Evolutionary conservation across 2,113 vertebrate genomes (phyloP), one percentile per base, ranked within the genome.

Genomic region (Pomatorhinus ruficollis): DNA sequence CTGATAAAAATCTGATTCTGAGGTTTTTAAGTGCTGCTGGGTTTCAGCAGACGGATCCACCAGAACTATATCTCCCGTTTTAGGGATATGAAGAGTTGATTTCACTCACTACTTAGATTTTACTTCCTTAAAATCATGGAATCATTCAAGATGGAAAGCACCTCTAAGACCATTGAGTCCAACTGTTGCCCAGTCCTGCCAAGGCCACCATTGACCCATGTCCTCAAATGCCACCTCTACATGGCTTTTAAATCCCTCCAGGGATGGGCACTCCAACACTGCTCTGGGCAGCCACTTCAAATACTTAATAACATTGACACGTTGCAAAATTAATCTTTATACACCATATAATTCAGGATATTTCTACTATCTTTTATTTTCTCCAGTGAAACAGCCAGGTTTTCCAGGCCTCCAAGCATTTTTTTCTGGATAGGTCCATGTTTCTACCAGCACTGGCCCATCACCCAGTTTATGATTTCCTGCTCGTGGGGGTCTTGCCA

Each of bases 121-220:
- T 85, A 64, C 9, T 76, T 64, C 54, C 17, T 61, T 59, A 59
- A 28, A 63, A 25, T 42, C 49, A 37, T 0, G 15, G 47, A 40
- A 35, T 27, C 4, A 10, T 63, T 83, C 33, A 47, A 37, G 12
- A 31, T 59, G 44, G 15, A 47, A 69, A 37, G 69, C 8, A 28
- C 8, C 21, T 31, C 44, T 15, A 15, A 61, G 24, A 15, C 6
- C 18, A 12, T 15, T 0, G 5, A 72, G 30, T 68, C 45, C 53
- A 61, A 12, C 11, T 0, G 1, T 8, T 66, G 12, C 4, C 5
- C n/a, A 60, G 9, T 31, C 9, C 17, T 54, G 33, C 30, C 44
- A 52, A 52, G 27, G 22, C n/a, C 64, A 60, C n/a, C 31, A 44
- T 20, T 31, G 23, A 4, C 4, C 39, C 35, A 6, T 12, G 45